Evolutionary conservation across 2,888 invertebrate species (phyloP).

Genomic region (Allolobophora icterica): DNA sequence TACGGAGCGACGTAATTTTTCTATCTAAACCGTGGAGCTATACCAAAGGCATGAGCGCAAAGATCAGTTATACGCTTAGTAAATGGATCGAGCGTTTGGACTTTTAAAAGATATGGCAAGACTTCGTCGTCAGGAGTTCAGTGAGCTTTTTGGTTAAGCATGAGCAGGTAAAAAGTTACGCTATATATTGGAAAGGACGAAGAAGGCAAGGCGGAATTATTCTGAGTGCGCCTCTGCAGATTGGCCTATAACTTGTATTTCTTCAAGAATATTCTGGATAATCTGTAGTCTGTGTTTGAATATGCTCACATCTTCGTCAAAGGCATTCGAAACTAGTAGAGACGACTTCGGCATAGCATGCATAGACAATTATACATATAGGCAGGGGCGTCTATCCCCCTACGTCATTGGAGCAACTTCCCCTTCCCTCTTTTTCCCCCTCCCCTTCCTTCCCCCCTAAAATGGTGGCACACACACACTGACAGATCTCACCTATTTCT

Average conservation of each 20-base stretch:
- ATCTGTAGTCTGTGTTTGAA: background rate
- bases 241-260: background rate
- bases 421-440: too few species aligned
- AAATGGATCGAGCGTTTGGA: background rate
- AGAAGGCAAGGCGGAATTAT: background rate
- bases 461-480: too few species aligned
- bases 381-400: too few species aligned
- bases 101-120: background rate
- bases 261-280: background rate
- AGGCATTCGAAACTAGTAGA: too few species aligned
- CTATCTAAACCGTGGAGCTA: background rate
- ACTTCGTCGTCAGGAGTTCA: background rate
- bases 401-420: too few species aligned
- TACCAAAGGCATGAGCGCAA: too few species aligned
- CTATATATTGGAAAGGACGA: background rate
- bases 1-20: background rate
- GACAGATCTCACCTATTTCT: too few species aligned
- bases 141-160: background rate
- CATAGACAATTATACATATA: background rate
- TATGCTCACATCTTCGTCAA: background rate
- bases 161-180: background rate
- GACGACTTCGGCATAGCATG: too few species aligned
- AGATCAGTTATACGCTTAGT: too few species aligned
- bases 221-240: background rate
- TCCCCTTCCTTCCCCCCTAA: too few species aligned